Base-by-base conservation (phyloP, 2,113 vertebrate species). In the Oncorhynchus nerka region DNA sequence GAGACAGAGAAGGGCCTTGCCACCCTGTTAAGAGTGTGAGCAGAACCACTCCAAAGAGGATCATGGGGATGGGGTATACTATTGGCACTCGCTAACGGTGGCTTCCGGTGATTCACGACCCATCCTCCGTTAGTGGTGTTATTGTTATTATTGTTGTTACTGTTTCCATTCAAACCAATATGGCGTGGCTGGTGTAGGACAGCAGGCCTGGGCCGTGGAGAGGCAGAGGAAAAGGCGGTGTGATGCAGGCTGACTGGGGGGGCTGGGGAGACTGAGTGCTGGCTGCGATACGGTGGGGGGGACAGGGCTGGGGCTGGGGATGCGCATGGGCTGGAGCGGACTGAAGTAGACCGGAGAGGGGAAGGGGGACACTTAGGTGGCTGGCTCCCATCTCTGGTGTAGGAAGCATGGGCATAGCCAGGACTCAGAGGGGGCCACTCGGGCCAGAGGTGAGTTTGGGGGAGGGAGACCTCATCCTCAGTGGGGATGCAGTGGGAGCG, bases 1-100 rank as follows among this genome's bases (percentile, higher is more conserved):
- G 94, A 95, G 0, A 91, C 86, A 0, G 93, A 90, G 71, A 94
- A 93, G 0, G 91, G 93, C 1, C 76, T 87, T 1, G 93, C 91
- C 3, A 92, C 85, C 0, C 90, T 89, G 73, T 91, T 93, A 85
- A 88, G 88, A 0, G 16, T 55, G 51, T 19, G 51, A 55, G 51
- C 19, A 19, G 87, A 87, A 3, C 80, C 83, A 0, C 15, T 83
- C 83, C 84, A 86, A 34, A 88, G 79, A 20, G 81, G 28, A 59
- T 45, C 87, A 1, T 82, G 81, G 26, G 70, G 64, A 34, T 75
- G 81, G 1, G 81, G 80, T 11, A 22, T 24, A 5, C 45, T 28
- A 65, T 30, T 4, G 4, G 28, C 15, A 7, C 74, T 82, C 39
- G 78, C 62, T 4, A 79, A 30, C 0, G 28, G 7, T 9, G 49